Base-by-base conservation (phyloP, 2,797 vertebrate species). In the Salmo trutta region DNA sequence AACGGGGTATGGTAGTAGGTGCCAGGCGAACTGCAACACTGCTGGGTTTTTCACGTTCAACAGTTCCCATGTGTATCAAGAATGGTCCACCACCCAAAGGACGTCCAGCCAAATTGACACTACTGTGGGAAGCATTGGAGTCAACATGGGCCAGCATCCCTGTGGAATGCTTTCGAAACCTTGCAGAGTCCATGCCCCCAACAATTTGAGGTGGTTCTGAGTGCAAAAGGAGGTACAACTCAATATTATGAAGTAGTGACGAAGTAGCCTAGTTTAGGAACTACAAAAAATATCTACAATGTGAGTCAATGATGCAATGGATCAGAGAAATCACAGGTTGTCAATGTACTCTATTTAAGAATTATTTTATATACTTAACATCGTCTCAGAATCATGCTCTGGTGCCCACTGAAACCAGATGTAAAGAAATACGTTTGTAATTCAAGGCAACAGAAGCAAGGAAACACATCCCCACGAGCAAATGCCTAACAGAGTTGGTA, bases 391-490 rank as follows among this genome's bases (percentile, higher is more conserved):
- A 74, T 73, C 71, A 81, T 65, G 79, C 81, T 82, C 82, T 85
- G 54, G 75, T 90, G 78, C 81, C 82, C 74, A 85, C 88, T 87
- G 81, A 81, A 85, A 87, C 81, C 53, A 65, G 4, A 85, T 81
- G 81, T 76, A 85, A 89, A 87, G 83, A 91, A 36, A 36, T 82
- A 77, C 84, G 3, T 65, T 90, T 86, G 89, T 88, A 84, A 91
- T 88, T 90, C 89, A 92, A 93, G 93, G 92, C 92, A 91, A 93
- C 91, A 88, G 88, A 92, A 91, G 91, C 91, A 90, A 91, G 87
- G 89, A 91, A 86, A 87, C 84, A 53, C 85, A 89, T 89, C 84
- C 88, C 85, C 87, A 91, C 82, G 75, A 89, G 91, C 87, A 90
- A 88, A 93, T 86, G 91, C 88, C 88, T 90, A 91, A 92, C 84